phyloP scores from a whole-genome alignment of 2,888 invertebrate species.

The Athrips mouffetella region DNA sequence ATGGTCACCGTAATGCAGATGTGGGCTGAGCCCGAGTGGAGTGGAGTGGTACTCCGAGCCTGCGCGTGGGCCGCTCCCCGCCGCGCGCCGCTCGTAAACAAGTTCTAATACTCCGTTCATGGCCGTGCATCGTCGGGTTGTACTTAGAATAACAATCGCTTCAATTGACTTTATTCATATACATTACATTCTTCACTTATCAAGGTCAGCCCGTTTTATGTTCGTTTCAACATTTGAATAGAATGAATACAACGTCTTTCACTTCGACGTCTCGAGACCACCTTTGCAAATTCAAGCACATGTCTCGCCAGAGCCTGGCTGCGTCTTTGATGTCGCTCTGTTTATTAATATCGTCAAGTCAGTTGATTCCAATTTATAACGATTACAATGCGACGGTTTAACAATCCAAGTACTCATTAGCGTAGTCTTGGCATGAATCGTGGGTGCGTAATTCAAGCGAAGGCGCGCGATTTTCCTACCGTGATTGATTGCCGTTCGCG shows the following conservation, averaged over 20 bases:
- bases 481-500: background rate
- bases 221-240: too few relatives aligned
- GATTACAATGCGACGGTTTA: background rate
- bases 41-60: background rate
- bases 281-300: too few relatives aligned
- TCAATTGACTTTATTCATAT: conserved; percentile 6
- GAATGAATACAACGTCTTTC: too few relatives aligned
- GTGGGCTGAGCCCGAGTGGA: conserved; percentile 28
- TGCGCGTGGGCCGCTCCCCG: conserved; percentile 7
- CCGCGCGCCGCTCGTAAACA: conserved; percentile 3
- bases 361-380: too few relatives aligned
- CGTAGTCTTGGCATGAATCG: background rate
- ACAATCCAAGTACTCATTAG: background rate
- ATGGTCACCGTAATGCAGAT: conserved; percentile 42
- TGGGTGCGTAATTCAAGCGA: conserved; percentile 4
- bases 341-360: too few relatives aligned
- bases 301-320: too few relatives aligned
- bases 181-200: conserved; percentile 4
- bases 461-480: background rate
- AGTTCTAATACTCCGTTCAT: conserved; percentile 13
- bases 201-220: background rate
- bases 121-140: conserved; percentile 5
- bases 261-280: too few relatives aligned
- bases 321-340: too few relatives aligned
- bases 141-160: conserved; percentile 11